Base-by-base conservation (phyloP, 2,113 vertebrate genomes). In the Pedionomus torquatus region DNA sequence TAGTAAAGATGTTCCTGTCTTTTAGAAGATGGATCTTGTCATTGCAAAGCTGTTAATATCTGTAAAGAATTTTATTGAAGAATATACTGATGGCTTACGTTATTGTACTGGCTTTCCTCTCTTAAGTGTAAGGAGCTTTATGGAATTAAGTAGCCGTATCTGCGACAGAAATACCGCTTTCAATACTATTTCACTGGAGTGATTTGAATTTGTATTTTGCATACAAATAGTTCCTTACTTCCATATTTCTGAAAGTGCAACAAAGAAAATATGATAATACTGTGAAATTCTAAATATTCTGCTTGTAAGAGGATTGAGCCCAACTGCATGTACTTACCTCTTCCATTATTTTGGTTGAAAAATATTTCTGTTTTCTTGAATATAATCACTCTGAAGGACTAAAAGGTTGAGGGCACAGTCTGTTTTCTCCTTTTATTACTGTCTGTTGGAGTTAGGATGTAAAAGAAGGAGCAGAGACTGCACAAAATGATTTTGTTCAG, bases 281-380 rank as follows among this genome's bases (percentile, higher is more conserved):
- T 66, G 14, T 71, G 37, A 79, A 83, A 69, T 49, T 93, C 17
- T 74, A 68, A 89, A 41, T 70, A 70, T 28, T 93, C n/a, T 75
- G 26, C 49, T 93, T 71, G 21, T 87, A 76, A 89, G 44, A 61
- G n/a, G 20, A 68, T 94, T 81, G 35, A 93, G 72, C 30, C 2
- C 89, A 96, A 65, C 65, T 35, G 37, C 37, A 72, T 83, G 3
- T 91, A n/a, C 75, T 75, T 85, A n/a, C 26, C 7, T 24, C 93
- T 96, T 96, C 52, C 8, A 18, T 68, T 83, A 31, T 64, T 95
- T 91, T 66, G 23, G 11, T 81, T 89, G 65, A 82, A 91, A 95
- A 79, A 83, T n/a, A 86, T 57, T 57, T 33, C 39, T 70, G 4
- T 60, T 13, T 69, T 94, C 76, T 95, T 96, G 65, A 65, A 41